A percentile compares a stretch with the other conserved stretches of the same genome.
phyloP scores from a whole-genome alignment of 2,888 invertebrate genomes.

The Chrysotoxum bicinctum region DNA sequence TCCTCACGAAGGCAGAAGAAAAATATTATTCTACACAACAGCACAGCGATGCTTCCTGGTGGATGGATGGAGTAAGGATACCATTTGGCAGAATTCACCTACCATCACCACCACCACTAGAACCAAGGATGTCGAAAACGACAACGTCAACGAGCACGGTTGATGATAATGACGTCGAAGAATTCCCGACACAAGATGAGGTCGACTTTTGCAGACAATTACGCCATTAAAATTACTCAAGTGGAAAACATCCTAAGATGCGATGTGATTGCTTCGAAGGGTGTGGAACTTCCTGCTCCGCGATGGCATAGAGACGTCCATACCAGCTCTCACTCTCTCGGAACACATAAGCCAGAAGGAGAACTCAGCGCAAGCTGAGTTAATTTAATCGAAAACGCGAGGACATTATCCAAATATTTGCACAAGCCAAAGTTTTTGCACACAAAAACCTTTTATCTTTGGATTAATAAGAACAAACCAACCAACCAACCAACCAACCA shows the following conservation, averaged over 20 bases:
- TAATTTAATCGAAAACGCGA: slow-evolving; percentile 72
- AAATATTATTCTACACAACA: slow-evolving; percentile 36
- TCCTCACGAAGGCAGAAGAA: neutral
- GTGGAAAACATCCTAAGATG: slow-evolving; percentile 64
- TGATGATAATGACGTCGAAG: slow-evolving; percentile 34
- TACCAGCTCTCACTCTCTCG: neutral
- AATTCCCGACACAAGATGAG: slow-evolving; percentile 57
- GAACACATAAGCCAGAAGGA: neutral
- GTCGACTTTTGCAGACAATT: slow-evolving; percentile 70
- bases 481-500: neutral
- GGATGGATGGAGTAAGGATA: slow-evolving; percentile 42
- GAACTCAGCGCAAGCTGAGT: slow-evolving; percentile 42
- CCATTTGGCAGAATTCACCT: slow-evolving; percentile 9
- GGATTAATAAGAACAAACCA: slow-evolving; percentile 10
- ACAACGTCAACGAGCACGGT: slow-evolving; percentile 38
- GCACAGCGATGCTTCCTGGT: slow-evolving; percentile 25
- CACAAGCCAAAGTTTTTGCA: slow-evolving; percentile 67
- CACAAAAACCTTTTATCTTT: slow-evolving; percentile 42
- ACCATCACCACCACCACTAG: neutral
- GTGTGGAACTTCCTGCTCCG: neutral
- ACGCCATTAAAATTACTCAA: slow-evolving; percentile 70
- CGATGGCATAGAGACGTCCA: neutral
- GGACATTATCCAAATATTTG: slow-evolving; percentile 72
- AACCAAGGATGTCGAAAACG: slow-evolving; percentile 39
- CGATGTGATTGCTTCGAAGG: slow-evolving; percentile 58